Evolutionary conservation across 1,140 invertebrate species (phyloP).

Genomic region (Drosophila virilis): DNA sequence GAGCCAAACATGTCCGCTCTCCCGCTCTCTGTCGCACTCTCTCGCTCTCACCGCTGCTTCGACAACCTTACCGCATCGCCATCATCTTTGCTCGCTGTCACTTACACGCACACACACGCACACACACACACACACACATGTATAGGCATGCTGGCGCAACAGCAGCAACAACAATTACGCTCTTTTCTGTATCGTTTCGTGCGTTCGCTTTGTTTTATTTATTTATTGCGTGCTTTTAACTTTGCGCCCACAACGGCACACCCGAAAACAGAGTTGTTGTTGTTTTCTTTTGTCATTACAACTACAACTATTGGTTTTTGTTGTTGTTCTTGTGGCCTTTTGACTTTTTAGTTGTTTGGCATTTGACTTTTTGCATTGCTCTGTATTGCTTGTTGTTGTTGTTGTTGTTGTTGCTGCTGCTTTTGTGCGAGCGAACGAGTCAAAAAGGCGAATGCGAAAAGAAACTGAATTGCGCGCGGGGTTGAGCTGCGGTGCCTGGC

Average conservation of each 20-base stretch:
- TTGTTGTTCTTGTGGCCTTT: slow-evolving; percentile 63
- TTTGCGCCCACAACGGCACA: slow-evolving; percentile 9
- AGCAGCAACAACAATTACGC: slow-evolving; percentile 35
- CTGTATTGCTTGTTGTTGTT: not conserved
- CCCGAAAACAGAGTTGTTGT: slow-evolving; percentile 4
- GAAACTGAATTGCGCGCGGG: slow-evolving; percentile 13
- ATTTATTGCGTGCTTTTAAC: slow-evolving; percentile 70
- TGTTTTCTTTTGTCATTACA: slow-evolving; percentile 65
- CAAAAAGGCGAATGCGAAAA: slow-evolving; percentile 35
- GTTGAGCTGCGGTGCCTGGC: not conserved
- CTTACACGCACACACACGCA: not conserved
- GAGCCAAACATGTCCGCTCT: not conserved
- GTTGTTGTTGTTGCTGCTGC: slow-evolving; percentile 1
- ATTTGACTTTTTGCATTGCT: slow-evolving; percentile 63
- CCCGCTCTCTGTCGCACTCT: not conserved
- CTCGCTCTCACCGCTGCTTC: not conserved
- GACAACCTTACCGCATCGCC: slow-evolving; percentile 8
- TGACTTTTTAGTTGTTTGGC: slow-evolving; percentile 75
- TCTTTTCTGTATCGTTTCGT: slow-evolving; percentile 58
- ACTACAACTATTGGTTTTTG: slow-evolving; percentile 43
- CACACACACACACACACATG: not conserved
- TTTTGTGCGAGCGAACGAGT: slow-evolving; percentile 29
- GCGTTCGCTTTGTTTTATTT: slow-evolving; percentile 77
- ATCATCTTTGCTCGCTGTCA: slow-evolving; percentile 25
- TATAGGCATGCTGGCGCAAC: not conserved